phyloP scores from a whole-genome alignment of 1,140 invertebrate species.

The Polypedilum vanderplanki region DNA sequence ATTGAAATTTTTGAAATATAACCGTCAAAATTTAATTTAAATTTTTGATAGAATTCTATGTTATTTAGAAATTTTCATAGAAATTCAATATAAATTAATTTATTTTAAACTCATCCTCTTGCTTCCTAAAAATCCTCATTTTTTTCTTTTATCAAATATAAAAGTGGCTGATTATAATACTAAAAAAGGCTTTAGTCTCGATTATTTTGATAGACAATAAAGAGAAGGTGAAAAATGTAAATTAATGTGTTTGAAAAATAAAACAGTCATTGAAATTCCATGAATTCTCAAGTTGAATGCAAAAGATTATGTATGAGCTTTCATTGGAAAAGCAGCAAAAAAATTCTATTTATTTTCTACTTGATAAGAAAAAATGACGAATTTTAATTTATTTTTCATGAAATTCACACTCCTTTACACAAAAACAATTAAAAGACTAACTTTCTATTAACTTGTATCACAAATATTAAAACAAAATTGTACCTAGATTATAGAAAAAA shows the following conservation, averaged over 20 bases:
- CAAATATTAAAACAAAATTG: neutral
- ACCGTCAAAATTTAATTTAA: too few relatives aligned
- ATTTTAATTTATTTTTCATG: neutral
- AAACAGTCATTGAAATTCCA: neutral
- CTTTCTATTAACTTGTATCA: neutral
- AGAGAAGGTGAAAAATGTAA: neutral
- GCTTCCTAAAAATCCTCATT: neutral
- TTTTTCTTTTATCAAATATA: neutral
- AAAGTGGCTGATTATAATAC: neutral
- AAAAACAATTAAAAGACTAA: conserved; percentile 13
- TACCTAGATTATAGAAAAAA: too few relatives aligned
- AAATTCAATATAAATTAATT: too few relatives aligned
- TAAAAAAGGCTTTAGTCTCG: conserved; percentile 7
- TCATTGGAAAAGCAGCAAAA: neutral
- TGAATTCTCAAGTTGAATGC: neutral
- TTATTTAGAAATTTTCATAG: too few relatives aligned
- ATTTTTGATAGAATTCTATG: too few relatives aligned
- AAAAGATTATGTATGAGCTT: neutral
- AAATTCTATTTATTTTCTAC: neutral
- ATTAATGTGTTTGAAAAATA: neutral
- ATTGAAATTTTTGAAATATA: too few relatives aligned
- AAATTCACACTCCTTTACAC: neutral
- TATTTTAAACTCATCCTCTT: too few relatives aligned
- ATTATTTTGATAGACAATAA: conserved; percentile 4
- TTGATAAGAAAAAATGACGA: neutral